phyloP scores from a whole-genome alignment of 2,888 invertebrate species.

The Acleris cristana region DNA sequence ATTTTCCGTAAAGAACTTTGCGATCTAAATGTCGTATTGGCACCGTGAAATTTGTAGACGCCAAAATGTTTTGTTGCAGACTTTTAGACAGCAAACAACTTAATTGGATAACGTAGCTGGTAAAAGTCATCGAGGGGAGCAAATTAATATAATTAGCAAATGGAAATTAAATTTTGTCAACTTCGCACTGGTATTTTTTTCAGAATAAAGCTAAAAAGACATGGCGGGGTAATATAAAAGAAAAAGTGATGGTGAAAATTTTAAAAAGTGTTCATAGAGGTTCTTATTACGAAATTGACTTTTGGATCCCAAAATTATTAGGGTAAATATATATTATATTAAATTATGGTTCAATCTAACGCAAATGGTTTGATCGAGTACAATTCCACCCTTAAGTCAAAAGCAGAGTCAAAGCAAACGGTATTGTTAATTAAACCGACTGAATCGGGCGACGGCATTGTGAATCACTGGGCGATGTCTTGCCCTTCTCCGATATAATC shows the following conservation, averaged over 20 bases:
- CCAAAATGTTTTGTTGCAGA: constrained; percentile 22
- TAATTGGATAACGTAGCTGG: constrained; percentile 29
- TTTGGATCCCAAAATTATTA: no score
- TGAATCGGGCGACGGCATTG: constrained; percentile 3
- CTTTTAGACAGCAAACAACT: constrained; percentile 29
- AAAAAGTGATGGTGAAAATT: not conserved
- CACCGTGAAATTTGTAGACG: constrained; percentile 12
- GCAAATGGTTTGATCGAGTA: no score
- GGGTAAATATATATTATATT: no score
- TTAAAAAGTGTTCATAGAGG: not conserved
- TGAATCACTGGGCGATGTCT: constrained; percentile 10
- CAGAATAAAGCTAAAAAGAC: not conserved
- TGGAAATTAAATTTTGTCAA: constrained; percentile 19
- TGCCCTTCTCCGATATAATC: constrained; percentile 25
- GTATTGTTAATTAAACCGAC: constrained; percentile 3
- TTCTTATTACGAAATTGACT: no score
- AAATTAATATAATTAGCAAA: constrained; percentile 28
- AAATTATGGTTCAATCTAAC: no score
- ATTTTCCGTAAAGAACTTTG: constrained; percentile 38
- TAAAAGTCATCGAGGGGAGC: constrained; percentile 2
- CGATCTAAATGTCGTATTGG: constrained; percentile 33
- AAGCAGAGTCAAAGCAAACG: not conserved
- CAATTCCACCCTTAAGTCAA: no score
- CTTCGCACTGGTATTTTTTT: constrained; percentile 16
- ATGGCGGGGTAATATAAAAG: not conserved